Evolutionary conservation across 2,888 invertebrate species (phyloP), one percentile per base, ranked within the genome.

Genomic region (Drosophila aldrichi): DNA sequence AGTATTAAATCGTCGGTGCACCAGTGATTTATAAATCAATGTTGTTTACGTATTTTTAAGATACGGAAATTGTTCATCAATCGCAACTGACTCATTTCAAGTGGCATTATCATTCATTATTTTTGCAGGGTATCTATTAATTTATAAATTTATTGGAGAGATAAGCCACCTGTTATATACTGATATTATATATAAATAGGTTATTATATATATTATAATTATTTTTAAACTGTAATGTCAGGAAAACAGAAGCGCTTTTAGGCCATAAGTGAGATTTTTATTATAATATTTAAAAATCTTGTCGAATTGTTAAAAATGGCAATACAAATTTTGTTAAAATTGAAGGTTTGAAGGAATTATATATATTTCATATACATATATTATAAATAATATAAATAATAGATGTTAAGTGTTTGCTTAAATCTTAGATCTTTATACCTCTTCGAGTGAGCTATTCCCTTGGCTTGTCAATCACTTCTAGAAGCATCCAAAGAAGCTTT

Each of bases 61-160:
- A 44, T n/a, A 43, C 54, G 36, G 2, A 6, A 34, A 52, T 20
- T 41, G 20, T 16, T 14, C 29, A 18, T 48, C 29, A 38, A 12
- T 0, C 38, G n/a, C 3, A 8, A 46, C 38, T 75, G 71, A 75
- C 22, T 67, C 63, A 76, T 20, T 54, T 41, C 8, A 57, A 58
- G 20, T 41, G 44, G 12, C 49, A 54, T 60, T 75, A 66, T 71
- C 62, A 43, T 10, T 54, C 59, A 40, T 10, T 54, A 36, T 36
- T 48, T 36, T 48, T 56, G 36, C 62, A 29, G 34, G 34, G 25
- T 63, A 74, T 75, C 62, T 65, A 52, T 49, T 16, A 44, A 61
- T 48, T 70, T 48, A 41, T 41, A 59, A 55, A 59, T 46, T 38
- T 38, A 52, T 22, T 16, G 34, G 8, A n/a, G 55, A 41, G 55